These are phyloP conservation scores for Hapalemur alaotrensis DNA, from an alignment of 2,797 vertebrate species.

Conservation along the genomic window DNA sequence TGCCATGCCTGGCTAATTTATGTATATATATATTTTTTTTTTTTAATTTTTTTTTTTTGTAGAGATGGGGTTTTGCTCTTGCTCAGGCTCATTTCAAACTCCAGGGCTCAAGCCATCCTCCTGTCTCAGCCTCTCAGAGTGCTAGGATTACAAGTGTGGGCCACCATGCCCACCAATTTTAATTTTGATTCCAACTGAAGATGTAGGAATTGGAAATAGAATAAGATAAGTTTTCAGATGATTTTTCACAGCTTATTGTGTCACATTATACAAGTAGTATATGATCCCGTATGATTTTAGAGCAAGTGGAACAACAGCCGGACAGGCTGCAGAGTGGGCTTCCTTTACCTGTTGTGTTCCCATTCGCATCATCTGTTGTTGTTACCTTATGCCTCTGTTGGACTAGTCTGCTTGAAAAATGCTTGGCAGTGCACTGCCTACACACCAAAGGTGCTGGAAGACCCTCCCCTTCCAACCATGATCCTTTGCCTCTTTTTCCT, in stretches of 20 bases:
- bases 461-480: not conserved
- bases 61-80: too few relatives aligned
- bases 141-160: too few relatives aligned
- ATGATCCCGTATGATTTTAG: not conserved
- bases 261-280: not conserved
- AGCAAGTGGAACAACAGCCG: not conserved
- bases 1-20: too few relatives aligned
- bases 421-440: not conserved
- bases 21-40: too few relatives aligned
- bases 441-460: not conserved
- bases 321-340: not conserved
- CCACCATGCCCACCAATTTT: not conserved
- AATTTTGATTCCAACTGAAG: not conserved
- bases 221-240: not conserved
- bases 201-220: not conserved
- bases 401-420: not conserved
- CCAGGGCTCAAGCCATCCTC: too few relatives aligned
- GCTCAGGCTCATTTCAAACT: too few relatives aligned
- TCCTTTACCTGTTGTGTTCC: not conserved
- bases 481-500: not conserved
- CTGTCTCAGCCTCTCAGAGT: too few relatives aligned
- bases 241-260: not conserved
- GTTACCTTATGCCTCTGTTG: not conserved
- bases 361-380: not conserved
- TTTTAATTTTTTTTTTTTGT: too few relatives aligned